Evolutionary conservation across 35 echinoderm and acorn worm species (phyloP).

Genomic region (Apostichopus parvimensis): DNA sequence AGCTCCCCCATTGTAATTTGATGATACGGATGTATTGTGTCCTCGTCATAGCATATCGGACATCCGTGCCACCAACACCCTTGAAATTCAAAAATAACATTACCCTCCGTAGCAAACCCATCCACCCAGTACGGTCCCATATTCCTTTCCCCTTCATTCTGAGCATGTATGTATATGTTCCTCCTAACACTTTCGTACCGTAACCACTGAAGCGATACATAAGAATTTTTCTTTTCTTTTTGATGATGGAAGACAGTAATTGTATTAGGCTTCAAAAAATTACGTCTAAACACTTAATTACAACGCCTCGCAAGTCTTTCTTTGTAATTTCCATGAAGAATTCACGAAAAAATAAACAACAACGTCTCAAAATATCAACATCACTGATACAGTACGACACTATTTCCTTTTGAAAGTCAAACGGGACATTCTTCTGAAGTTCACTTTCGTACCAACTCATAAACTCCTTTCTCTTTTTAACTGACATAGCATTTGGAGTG

Average conservation of each 20-base stretch:
- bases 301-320: background rate
- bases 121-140: slow-evolving; percentile 23
- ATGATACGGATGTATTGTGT: slow-evolving; percentile 2
- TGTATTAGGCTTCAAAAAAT: slow-evolving; percentile 48
- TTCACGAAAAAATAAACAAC: background rate
- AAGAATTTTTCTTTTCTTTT: background rate
- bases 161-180: background rate
- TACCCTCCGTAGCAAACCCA: slow-evolving; percentile 17
- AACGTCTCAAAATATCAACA: slow-evolving; percentile 43
- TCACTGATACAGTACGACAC: slow-evolving; percentile 46
- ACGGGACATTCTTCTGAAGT: background rate
- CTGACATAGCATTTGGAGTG: slow-evolving; percentile 14
- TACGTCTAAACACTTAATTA: slow-evolving; percentile 46
- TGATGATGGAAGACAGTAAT: background rate
- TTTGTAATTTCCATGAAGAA: slow-evolving; percentile 46
- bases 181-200: background rate
- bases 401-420: background rate
- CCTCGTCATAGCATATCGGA: slow-evolving; percentile 8
- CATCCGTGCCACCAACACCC: slow-evolving; percentile 49
- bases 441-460: slow-evolving; percentile 51
- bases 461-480: background rate
- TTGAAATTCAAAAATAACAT: slow-evolving; percentile 21
- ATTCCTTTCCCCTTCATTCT: slow-evolving; percentile 21
- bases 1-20: slow-evolving; percentile 19
- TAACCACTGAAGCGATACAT: slow-evolving; percentile 1